A percentile compares a stretch with the other conserved stretches of the same genome.
These are phyloP conservation scores for Siderastrea radians DNA, from an alignment of 92 coral and sea anemone genomes.

Conservation along the genomic window DNA sequence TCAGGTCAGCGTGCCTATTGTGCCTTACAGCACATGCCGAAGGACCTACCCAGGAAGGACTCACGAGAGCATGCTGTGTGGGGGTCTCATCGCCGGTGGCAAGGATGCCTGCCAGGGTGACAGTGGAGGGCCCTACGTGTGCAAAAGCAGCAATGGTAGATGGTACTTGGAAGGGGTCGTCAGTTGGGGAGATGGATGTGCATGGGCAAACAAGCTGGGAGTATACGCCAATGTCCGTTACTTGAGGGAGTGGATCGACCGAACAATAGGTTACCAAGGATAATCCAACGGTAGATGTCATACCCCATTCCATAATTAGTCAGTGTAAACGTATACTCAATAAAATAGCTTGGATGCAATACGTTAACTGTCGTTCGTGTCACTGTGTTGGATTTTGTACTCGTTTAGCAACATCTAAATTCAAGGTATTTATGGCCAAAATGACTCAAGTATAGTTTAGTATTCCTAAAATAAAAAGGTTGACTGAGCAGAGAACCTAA, in stretches of 20 bases:
- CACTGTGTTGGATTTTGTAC: too few species aligned
- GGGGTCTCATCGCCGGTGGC: conserved; percentile 17
- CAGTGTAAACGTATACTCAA: background rate
- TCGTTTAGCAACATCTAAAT: too few species aligned
- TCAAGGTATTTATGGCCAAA: too few species aligned
- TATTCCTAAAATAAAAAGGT: too few species aligned
- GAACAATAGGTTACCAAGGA: background rate
- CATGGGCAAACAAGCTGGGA: conserved; percentile 29
- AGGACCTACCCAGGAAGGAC: conserved; percentile 4
- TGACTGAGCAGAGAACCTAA: too few species aligned
- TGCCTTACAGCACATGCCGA: conserved; percentile 16
- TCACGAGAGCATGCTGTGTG: conserved; percentile 25
- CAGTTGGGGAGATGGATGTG: conserved; percentile 46
- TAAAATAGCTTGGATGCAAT: background rate
- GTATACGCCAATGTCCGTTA: conserved; percentile 34
- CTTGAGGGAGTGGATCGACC: conserved; percentile 16
- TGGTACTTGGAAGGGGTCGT: conserved; percentile 30
- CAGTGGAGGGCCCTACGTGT: conserved; percentile 37
- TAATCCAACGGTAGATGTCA: background rate
- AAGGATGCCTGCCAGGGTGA: conserved; percentile 45
- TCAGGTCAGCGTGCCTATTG: conserved; percentile 27
- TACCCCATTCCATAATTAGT: background rate
- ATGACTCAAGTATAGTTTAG: too few species aligned
- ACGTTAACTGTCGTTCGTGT: too few species aligned
- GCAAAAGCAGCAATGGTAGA: conserved; percentile 20